These are phyloP conservation scores for Mus caroli DNA, from an alignment of 2,797 vertebrate species.

Conservation along the genomic window DNA sequence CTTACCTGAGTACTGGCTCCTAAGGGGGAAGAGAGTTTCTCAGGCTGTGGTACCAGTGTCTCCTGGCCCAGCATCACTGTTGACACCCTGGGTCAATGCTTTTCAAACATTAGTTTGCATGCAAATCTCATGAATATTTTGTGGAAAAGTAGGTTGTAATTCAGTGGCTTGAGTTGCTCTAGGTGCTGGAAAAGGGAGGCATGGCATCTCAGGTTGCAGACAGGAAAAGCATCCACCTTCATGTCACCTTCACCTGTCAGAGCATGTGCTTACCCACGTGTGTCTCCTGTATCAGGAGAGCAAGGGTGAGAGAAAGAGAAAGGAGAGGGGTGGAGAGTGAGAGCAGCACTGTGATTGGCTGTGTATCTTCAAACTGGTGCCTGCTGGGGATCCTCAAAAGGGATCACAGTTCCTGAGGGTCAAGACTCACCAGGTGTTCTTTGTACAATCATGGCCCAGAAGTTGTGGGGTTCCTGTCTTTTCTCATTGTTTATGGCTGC, in stretches of 20 bases:
- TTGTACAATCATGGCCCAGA: not conserved
- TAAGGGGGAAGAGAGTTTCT: not conserved
- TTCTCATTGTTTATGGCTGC: conserved; percentile 33
- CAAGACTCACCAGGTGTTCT: not conserved
- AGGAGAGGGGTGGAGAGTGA: not conserved
- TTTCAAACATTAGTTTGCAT: not conserved
- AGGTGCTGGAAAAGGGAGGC: not conserved
- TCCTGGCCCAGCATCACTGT: not conserved
- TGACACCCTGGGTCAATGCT: not conserved
- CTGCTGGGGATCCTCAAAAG: conserved; percentile 21
- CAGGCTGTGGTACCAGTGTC: not conserved
- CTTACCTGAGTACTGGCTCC: not conserved
- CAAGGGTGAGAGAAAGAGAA: not conserved
- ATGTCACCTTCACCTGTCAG: too few relatives aligned
- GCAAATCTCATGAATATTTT: not conserved
- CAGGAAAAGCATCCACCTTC: not conserved
- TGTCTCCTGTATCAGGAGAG: not conserved
- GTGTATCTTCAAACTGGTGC: not conserved
- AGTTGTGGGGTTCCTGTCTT: not conserved
- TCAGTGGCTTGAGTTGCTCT: not conserved
- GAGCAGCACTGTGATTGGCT: conserved; percentile 55
- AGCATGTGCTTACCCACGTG: too few relatives aligned
- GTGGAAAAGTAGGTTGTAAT: not conserved
- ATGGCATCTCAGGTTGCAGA: not conserved
- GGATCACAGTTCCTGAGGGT: too few relatives aligned